A percentile compares a stretch with the other conserved stretches of the same genome.
These are phyloP conservation scores for Pteronotus mesoamericanus DNA, from an alignment of 2,797 vertebrate genomes.

Conservation along the genomic window DNA sequence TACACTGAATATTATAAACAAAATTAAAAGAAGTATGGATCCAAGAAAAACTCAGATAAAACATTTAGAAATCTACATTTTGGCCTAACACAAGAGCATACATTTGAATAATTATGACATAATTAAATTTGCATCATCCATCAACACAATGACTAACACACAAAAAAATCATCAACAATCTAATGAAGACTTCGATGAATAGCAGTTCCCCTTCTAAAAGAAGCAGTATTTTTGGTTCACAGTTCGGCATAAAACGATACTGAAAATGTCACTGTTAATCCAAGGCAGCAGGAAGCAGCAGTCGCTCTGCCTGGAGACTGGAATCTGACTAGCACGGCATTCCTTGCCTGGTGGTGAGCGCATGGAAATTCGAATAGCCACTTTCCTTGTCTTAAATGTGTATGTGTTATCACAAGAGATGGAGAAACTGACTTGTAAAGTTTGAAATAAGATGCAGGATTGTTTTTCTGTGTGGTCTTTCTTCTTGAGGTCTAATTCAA, in stretches of 20 bases:
- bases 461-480: slow-evolving; percentile 47
- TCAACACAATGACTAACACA: neutral
- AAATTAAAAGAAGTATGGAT: neutral
- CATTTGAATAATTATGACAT: neutral
- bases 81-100: neutral
- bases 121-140: neutral
- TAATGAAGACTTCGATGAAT: neutral
- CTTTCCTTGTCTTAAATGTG: slow-evolving; percentile 17
- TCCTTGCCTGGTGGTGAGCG: neutral
- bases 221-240: neutral
- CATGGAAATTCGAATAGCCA: slow-evolving; percentile 43
- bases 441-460: slow-evolving; percentile 23
- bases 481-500: slow-evolving; percentile 24
- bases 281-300: neutral
- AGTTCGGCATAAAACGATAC: neutral
- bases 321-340: neutral
- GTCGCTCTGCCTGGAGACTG: neutral
- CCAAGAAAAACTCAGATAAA: neutral
- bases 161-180: neutral
- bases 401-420: slow-evolving; percentile 31
- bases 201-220: neutral
- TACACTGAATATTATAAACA: neutral
- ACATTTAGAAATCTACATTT: neutral
- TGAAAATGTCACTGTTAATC: neutral
- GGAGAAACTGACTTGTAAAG: slow-evolving; percentile 47